These are phyloP conservation scores for Poecilia gillii DNA, from an alignment of 2,797 vertebrate species.

Conservation along the genomic window DNA sequence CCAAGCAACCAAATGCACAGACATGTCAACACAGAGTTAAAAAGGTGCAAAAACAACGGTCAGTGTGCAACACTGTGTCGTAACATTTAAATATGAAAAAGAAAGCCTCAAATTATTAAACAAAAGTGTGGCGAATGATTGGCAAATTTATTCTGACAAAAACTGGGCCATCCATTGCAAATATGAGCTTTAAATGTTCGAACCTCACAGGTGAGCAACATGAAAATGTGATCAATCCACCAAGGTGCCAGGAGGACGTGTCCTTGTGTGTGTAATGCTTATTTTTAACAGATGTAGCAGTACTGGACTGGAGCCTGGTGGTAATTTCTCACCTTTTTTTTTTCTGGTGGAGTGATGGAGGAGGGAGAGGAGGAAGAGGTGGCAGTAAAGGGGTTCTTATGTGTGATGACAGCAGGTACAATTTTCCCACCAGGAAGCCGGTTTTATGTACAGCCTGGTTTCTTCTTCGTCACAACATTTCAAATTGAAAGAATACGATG, in stretches of 20 bases:
- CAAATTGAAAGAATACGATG: not conserved
- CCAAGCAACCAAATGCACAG: not conserved
- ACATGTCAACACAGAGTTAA: not conserved
- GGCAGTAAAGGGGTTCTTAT: not conserved
- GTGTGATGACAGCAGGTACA: conserved; percentile 6
- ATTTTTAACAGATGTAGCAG: conserved; percentile 21
- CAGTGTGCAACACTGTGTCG: not conserved
- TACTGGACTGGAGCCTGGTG: conserved; percentile 33
- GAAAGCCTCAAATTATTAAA: not conserved
- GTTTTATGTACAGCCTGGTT: conserved; percentile 19
- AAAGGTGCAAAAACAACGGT: not conserved
- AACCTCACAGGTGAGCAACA: not conserved
- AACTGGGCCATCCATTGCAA: not conserved
- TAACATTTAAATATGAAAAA: not conserved
- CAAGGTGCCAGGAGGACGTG: not conserved
- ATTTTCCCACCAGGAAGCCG: conserved; percentile 24
- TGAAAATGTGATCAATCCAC: not conserved
- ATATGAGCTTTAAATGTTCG: not conserved
- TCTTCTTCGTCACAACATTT: conserved; percentile 13
- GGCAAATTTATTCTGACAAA: not conserved
- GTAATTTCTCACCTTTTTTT: conserved; percentile 50
- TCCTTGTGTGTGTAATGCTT: conserved; percentile 5
- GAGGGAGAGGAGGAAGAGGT: not conserved
- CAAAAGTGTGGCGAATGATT: not conserved
- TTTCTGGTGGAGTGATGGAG: conserved; percentile 23